These are phyloP conservation scores for Colistium nudipinnis DNA, from an alignment of 2,113 vertebrate species.

Conservation along the genomic window DNA sequence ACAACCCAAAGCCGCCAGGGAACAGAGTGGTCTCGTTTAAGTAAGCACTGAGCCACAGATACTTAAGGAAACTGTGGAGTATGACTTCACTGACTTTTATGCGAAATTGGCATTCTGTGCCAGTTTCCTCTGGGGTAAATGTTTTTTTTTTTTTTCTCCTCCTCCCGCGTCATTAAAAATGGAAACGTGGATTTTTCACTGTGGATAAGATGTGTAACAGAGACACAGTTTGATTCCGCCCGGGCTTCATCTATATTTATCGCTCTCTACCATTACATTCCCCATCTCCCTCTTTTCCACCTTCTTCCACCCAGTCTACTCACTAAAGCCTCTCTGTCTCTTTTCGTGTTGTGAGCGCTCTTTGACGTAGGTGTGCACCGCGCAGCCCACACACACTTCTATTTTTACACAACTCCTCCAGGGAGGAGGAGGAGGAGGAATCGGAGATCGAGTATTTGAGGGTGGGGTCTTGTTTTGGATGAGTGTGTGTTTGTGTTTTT, in stretches of 20 bases:
- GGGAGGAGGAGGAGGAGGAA: conserved; percentile 29
- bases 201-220: conserved; percentile 12
- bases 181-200: conserved; percentile 37
- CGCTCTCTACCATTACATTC: conserved; percentile 16
- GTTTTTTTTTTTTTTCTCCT: not conserved
- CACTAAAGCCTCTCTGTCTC: conserved; percentile 9
- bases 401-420: conserved; percentile 79
- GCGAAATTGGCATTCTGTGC: not conserved
- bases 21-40: conserved; percentile 9
- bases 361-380: conserved; percentile 72
- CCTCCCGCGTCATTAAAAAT: conserved; percentile 27
- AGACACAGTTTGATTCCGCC: not conserved
- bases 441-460: conserved; percentile 15
- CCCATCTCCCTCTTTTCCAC: not conserved
- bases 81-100: conserved; percentile 7
- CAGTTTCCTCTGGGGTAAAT: conserved; percentile 37
- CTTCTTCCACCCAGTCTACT: conserved; percentile 8
- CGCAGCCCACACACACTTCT: conserved; percentile 70
- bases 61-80: not conserved
- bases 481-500: conserved; percentile 2
- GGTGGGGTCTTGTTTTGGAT: conserved; percentile 12
- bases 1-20: conserved; percentile 21
- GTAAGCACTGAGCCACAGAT: conserved; percentile 8
- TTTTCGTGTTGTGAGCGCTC: conserved; percentile 51
- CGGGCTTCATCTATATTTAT: conserved; percentile 34